Evolutionary conservation across 1,140 invertebrate species (phyloP), one percentile per base, ranked within the genome.

Genomic region (Melanaphis sacchari): DNA sequence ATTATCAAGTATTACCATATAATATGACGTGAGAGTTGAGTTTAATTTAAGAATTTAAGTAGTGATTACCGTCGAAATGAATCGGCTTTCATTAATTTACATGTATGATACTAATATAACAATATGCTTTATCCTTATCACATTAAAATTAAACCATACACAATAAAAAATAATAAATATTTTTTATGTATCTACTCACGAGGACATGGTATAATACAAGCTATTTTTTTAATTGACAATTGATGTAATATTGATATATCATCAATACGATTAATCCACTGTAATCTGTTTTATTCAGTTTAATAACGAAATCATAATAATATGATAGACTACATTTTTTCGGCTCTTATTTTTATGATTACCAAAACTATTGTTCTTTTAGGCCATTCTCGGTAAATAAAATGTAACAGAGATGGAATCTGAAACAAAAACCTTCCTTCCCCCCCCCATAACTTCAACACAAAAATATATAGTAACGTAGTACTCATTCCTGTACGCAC

Each of bases 331-430:
- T 59, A n/a, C 59, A n/a, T n/a, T 76, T 76, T n/a, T n/a, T 15
- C 4, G n/a, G n/a, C 59, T 18, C 31, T 76, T n/a, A 24, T n/a
- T 0, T 4, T 0, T 15, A 2, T 2, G 4, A n/a, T 5, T 76
- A n/a, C 4, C 15, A 76, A 76, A n/a, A 76, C n/a, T 76, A 5
- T n/a, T 76, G 5, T 76, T 76, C 31, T 6, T n/a, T 76, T 76
- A n/a, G n/a, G 15, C 59, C 31, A n/a, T n/a, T n/a, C 15, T 5
- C 36, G 59, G 11, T 66, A 11, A 4, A 66, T 66, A 36, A 76
- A 76, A n/a, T 76, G 15, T n/a, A 76, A n/a, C 59, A 0, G n/a
- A 76, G 31, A 18, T 76, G n/a, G 59, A 5, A 76, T 76, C 31
- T n/a, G 15, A n/a, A n/a, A 76, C n/a, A n/a, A 76, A 76, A 76